phyloP scores from a whole-genome alignment of 2,113 vertebrate genomes.

The Corythornis cristatus region DNA sequence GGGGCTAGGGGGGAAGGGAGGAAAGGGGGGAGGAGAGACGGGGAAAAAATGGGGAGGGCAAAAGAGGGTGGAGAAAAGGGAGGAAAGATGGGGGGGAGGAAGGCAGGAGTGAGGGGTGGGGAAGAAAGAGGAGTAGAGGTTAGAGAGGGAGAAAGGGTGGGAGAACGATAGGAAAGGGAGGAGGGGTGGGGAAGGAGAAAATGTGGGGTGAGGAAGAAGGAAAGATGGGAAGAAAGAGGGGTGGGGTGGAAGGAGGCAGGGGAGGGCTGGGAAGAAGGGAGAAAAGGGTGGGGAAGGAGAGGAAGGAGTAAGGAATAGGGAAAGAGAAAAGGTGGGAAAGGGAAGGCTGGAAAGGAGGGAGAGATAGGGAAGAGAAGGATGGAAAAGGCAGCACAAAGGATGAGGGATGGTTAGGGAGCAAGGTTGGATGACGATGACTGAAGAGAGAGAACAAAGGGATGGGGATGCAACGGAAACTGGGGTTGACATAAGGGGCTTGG shows the following conservation, averaged over 20 bases:
- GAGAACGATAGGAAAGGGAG: too few species aligned
- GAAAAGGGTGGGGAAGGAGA: neutral
- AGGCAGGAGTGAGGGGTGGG: too few species aligned
- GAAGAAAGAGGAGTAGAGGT: too few species aligned
- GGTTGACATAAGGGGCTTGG: fast-evolving
- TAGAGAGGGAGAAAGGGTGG: too few species aligned
- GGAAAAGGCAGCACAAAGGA: neutral
- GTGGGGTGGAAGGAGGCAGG: neutral
- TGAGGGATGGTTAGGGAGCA: neutral
- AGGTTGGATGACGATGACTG: too few species aligned
- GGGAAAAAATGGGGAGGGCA: neutral
- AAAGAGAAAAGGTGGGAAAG: neutral
- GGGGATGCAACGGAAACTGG: neutral
- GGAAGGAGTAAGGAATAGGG: too few species aligned
- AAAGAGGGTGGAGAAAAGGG: too few species aligned
- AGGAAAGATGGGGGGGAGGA: neutral
- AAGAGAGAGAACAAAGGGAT: neutral
- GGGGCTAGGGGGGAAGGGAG: too few species aligned
- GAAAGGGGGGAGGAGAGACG: too few species aligned
- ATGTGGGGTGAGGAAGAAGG: neutral
- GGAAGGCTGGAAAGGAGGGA: neutral
- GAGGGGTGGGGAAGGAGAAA: neutral
- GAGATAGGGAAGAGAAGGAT: neutral
- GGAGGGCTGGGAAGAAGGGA: neutral
- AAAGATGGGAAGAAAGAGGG: neutral